phyloP scores from a whole-genome alignment of 2,888 invertebrate species.

The Diabrotica balteata region DNA sequence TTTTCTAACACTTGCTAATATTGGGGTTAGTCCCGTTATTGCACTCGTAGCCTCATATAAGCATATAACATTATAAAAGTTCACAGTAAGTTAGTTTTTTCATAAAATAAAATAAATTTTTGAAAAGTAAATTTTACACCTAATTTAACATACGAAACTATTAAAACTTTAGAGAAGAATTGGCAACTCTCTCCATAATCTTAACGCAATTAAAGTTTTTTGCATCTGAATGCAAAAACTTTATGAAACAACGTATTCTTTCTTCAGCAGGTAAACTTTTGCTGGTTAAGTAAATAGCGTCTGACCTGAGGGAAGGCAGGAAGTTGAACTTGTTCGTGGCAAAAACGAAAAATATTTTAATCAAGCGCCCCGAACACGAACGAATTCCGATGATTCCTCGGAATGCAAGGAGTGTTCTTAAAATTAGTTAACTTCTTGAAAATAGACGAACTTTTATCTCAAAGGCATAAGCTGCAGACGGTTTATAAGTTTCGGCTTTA shows the following conservation, averaged over 20 bases:
- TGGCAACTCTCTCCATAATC: conserved; percentile 11
- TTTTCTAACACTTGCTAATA: too few relatives aligned
- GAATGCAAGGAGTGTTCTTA: conserved; percentile 27
- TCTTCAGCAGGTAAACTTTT: neutral
- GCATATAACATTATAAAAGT: too few relatives aligned
- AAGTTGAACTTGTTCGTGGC: neutral
- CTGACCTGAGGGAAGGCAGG: conserved; percentile 1
- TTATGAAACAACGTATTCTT: conserved; percentile 15
- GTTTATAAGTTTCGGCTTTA: conserved; percentile 39
- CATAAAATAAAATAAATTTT: too few relatives aligned
- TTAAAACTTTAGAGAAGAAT: conserved; percentile 16
- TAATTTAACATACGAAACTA: neutral
- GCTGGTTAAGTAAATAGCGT: conserved; percentile 6
- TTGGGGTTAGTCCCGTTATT: too few relatives aligned
- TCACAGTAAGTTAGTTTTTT: too few relatives aligned
- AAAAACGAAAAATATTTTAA: conserved; percentile 30
- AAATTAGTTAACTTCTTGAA: conserved; percentile 39
- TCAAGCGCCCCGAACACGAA: conserved; percentile 19
- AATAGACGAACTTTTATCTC: conserved; percentile 40
- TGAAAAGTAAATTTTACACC: too few relatives aligned
- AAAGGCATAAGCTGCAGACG: conserved; percentile 37
- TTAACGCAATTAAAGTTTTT: conserved; percentile 15
- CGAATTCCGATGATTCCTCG: conserved; percentile 21
- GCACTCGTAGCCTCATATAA: too few relatives aligned
- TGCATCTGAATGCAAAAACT: conserved; percentile 11